Conservation (phyloP, 2,113 vertebrate genomes). For the Eupsittula cactorum region DNA sequence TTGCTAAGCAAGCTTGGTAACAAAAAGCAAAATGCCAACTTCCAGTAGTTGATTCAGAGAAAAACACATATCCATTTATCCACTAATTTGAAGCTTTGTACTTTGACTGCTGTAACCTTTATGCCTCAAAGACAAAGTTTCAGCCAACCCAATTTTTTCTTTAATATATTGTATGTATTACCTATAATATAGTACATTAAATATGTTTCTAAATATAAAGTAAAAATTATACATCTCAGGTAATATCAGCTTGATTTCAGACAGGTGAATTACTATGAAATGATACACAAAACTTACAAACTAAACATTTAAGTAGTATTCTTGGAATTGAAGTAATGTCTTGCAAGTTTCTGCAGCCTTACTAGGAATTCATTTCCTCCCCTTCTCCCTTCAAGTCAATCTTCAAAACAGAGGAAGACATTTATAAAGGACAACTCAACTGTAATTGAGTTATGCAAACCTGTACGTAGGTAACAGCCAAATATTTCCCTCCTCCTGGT, state of each 20-base stretch:
- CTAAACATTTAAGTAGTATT: neutral
- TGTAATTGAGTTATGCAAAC: neutral
- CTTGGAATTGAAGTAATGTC: neutral
- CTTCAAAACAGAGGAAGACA: neutral
- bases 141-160: neutral
- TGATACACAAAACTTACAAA: neutral
- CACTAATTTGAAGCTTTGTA: neutral
- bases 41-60: neutral
- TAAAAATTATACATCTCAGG: neutral
- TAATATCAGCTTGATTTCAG: neutral
- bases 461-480: neutral
- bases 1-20: neutral
- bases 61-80: neutral
- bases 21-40: neutral
- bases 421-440: neutral
- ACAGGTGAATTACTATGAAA: neutral
- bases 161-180: neutral
- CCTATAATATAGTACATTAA: neutral
- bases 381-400: accelerated
- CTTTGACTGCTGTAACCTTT: neutral
- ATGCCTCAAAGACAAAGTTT: neutral
- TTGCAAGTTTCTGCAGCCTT: neutral
- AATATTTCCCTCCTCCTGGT: neutral
- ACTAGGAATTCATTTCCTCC: neutral
- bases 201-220: neutral